These are phyloP conservation scores for Synaphobranchus kaupii DNA, from an alignment of 2,797 vertebrate genomes.

Conservation along the genomic window DNA sequence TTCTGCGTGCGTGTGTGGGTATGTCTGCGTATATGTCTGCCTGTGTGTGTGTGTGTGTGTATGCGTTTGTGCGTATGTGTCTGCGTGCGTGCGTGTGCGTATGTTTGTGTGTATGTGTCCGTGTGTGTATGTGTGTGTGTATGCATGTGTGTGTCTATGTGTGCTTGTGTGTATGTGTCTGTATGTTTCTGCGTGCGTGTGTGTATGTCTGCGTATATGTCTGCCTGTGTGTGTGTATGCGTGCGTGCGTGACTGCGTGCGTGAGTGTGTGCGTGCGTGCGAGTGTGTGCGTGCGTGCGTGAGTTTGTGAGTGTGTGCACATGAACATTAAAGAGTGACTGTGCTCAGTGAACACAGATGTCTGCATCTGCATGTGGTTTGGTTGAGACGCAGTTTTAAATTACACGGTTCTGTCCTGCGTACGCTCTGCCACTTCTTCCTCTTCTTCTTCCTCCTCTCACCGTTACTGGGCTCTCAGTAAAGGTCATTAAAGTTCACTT, in stretches of 20 bases:
- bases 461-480: constrained; percentile 78
- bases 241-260: neutral
- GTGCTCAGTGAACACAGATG: constrained; percentile 74
- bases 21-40: no score
- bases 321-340: constrained; percentile 76
- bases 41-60: neutral
- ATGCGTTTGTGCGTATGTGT: neutral
- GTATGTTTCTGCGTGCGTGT: constrained; percentile 26
- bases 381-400: constrained; percentile 83
- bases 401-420: constrained; percentile 86
- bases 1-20: no score
- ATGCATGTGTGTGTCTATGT: neutral
- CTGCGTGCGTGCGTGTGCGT: neutral
- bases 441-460: constrained; percentile 67
- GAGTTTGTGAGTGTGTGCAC: neutral
- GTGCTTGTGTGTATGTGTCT: neutral
- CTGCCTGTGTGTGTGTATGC: neutral
- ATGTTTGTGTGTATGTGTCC: neutral
- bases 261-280: neutral
- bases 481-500: constrained; percentile 40
- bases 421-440: constrained; percentile 78
- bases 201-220: neutral
- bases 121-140: neutral
- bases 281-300: neutral
- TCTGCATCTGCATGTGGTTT: constrained; percentile 89